phyloP scores from a whole-genome alignment of 1,140 invertebrate species.

The Meloidogyne hapla region DNA sequence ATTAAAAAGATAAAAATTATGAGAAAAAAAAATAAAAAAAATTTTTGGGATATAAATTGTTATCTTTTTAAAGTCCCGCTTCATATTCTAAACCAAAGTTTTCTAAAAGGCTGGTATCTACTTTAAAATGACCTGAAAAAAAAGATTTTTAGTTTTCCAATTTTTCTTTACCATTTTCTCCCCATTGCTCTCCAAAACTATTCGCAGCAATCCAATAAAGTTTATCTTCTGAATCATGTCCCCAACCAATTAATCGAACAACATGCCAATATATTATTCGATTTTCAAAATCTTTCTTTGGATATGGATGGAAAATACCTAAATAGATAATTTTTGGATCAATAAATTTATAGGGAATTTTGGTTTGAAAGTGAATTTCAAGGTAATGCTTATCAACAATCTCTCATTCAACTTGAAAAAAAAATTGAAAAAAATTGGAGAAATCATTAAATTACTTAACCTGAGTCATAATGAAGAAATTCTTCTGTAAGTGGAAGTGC shows the following conservation, averaged over 20 bases:
- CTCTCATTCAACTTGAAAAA: no score
- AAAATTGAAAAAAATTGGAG: neutral
- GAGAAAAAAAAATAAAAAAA: neutral
- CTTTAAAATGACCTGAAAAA: slow-evolving; percentile 54
- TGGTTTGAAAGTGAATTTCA: no score
- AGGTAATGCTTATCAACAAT: no score
- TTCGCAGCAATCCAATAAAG: slow-evolving; percentile 61
- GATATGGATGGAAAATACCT: slow-evolving; percentile 59
- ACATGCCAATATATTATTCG: slow-evolving; percentile 64
- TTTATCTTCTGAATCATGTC: slow-evolving; percentile 52
- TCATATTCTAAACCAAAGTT: slow-evolving; percentile 61
- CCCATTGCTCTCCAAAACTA: slow-evolving; percentile 60
- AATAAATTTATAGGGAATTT: no score
- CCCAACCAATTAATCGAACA: slow-evolving; percentile 62
- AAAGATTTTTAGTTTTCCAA: slow-evolving; percentile 5
- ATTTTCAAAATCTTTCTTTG: slow-evolving; percentile 53
- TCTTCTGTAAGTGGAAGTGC: slow-evolving; percentile 64
- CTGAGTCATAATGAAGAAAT: slow-evolving; percentile 59
- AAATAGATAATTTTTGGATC: no score
- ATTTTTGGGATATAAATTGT: slow-evolving; percentile 4
- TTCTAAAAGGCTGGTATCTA: slow-evolving; percentile 58
- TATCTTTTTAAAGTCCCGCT: slow-evolving; percentile 42
- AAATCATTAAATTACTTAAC: slow-evolving; percentile 5
- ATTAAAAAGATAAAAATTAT: slow-evolving; percentile 4
- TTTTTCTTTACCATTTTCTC: slow-evolving; percentile 56